Evolutionary conservation across 1,140 invertebrate species (phyloP), one percentile per base, ranked within the genome.

Genomic region (Cotesia chilonis): DNA sequence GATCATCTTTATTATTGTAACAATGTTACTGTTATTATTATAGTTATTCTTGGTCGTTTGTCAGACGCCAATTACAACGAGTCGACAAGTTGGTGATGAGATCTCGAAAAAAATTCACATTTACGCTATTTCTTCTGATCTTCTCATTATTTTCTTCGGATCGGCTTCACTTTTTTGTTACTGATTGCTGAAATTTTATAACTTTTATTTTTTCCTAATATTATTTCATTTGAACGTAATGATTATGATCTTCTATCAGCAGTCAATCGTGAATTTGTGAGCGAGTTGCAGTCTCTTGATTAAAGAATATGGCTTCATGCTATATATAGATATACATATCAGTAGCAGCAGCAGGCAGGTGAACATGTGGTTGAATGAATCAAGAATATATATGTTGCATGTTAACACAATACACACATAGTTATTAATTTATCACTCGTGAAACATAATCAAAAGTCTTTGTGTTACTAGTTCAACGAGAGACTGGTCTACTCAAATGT

Each of bases 11-110:
- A 59, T 20, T 20, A 71, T 71, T 64, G 38, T 57, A 47, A 17
- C 71, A 72, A 51, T 38, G 67, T 69, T 68, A 65, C 72, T 67
- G 51, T 38, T 68, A 66, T 70, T 59, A 59, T 59, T 74, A 28
- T 65, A 41, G 47, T 35, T 67, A 51, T 63, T 68, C 67, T 61
- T 61, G 67, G 10, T 54, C 35, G 10, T 71, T 54, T 17, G 9
- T 38, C 7, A 59, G 12, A 35, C 17, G 14, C 5, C 28, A 5
- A 20, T 20, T 17, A 20, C 57, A 28, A 17, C 52, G 51, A 47
- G 47, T 51, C 35, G 38, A 51, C 14, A 28, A 28, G 28, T 28
- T 47, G 41, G 6, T 10, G 41, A 63, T 67, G 14, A 68, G 61
- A 38, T 36, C 54, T 60, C 36, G 66, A 57, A 36, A 47, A 66